Evolutionary conservation across 2,888 invertebrate species (phyloP).

Genomic region (Melipona beecheii): DNA sequence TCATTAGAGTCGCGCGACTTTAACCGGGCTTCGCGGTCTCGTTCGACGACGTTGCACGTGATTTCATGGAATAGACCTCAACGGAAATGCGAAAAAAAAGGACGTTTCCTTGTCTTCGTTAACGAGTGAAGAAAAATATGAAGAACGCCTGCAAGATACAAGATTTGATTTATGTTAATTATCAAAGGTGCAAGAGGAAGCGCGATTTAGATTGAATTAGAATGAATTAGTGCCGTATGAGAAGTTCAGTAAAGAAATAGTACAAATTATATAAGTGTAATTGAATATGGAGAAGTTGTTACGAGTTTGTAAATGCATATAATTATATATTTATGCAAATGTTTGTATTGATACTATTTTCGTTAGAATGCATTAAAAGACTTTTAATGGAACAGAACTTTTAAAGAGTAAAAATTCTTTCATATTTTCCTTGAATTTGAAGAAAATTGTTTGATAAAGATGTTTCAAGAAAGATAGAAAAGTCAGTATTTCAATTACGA

Average conservation of each 20-base stretch:
- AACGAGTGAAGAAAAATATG: not conserved
- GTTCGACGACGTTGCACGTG: constrained; percentile 14
- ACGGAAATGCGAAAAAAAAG: not conserved
- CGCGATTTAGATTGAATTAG: not conserved
- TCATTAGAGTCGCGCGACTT: constrained; percentile 58
- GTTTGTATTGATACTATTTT: too few species aligned
- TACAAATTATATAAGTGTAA: not conserved
- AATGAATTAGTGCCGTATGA: not conserved
- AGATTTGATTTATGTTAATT: not conserved
- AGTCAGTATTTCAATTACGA: too few species aligned
- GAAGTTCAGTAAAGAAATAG: not conserved
- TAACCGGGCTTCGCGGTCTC: constrained; percentile 24
- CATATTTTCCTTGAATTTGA: too few species aligned
- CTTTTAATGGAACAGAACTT: too few species aligned
- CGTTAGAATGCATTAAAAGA: too few species aligned
- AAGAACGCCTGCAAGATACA: not conserved
- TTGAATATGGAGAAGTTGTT: too few species aligned
- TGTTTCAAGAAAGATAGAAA: too few species aligned
- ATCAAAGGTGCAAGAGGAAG: not conserved
- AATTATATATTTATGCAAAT: too few species aligned
- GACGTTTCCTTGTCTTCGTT: not conserved
- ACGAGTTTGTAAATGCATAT: not conserved
- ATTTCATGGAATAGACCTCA: constrained; percentile 5
- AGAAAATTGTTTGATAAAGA: too few species aligned
- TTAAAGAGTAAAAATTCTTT: too few species aligned